Conservation (phyloP, 2,888 invertebrate species). For the Zaprionus obscuricornis region DNA sequence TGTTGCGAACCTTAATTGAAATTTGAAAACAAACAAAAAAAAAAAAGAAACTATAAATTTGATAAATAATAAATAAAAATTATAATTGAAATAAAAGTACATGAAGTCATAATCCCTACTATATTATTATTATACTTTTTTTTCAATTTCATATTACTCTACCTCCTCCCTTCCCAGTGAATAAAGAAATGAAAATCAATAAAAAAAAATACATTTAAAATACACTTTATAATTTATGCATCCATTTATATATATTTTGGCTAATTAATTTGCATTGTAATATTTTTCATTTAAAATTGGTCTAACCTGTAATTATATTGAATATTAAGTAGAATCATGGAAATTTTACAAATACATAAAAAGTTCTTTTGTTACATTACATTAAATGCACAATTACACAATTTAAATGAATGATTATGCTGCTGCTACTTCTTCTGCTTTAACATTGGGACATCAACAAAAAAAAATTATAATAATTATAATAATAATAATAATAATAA, state of each 20-base stretch:
- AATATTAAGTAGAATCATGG: too few species aligned
- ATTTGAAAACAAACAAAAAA: too few species aligned
- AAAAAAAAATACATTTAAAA: neutral
- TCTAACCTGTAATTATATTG: slow-evolving; percentile 64
- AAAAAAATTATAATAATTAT: slow-evolving; percentile 41
- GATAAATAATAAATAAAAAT: too few species aligned
- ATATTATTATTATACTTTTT: neutral
- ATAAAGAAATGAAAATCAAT: neutral
- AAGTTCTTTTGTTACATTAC: slow-evolving; percentile 49
- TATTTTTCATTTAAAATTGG: slow-evolving; percentile 72
- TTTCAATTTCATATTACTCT: too few species aligned
- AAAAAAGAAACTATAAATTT: too few species aligned
- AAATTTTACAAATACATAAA: slow-evolving; percentile 33
- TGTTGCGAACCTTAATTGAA: too few species aligned
- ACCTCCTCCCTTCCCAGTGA: too few species aligned
- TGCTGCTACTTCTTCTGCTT: slow-evolving; percentile 16
- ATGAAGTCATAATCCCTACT: too few species aligned
- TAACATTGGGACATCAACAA: slow-evolving; percentile 51
- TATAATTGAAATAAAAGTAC: too few species aligned
- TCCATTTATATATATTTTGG: slow-evolving; percentile 54
- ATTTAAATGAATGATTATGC: too few species aligned
- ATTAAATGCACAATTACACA: slow-evolving; percentile 72
- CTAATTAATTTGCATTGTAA: slow-evolving; percentile 61
- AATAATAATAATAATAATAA: slow-evolving; percentile 17
- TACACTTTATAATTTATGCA: neutral